Conservation (phyloP, 2,113 vertebrate species). For the Xiphophorus couchianus region DNA sequence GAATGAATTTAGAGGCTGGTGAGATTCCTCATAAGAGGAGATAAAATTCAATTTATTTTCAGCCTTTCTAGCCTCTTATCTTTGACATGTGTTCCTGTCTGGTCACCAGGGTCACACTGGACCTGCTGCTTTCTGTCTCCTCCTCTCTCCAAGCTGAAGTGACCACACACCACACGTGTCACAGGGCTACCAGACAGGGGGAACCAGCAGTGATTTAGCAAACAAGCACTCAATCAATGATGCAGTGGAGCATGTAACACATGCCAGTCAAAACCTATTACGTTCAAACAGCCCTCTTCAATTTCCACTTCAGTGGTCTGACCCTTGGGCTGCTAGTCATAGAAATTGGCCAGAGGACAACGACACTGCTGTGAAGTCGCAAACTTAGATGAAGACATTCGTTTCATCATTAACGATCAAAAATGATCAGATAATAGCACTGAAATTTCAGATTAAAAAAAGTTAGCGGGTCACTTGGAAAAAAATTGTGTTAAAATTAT, state of each 20-base stretch:
- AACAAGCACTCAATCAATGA: conserved; percentile 91
- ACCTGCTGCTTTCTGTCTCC: conserved; percentile 14
- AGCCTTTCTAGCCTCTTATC: background rate
- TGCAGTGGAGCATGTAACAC: conserved; percentile 86
- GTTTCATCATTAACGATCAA: background rate
- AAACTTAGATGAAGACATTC: conserved; percentile 2
- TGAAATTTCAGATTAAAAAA: background rate
- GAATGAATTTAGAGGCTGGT: conserved; percentile 39
- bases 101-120: conserved; percentile 17
- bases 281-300: conserved; percentile 84
- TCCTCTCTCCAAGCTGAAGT: conserved; percentile 56
- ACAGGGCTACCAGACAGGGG: conserved; percentile 77
- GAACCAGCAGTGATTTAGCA: conserved; percentile 90
- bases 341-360: conserved; percentile 81
- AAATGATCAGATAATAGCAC: background rate
- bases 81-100: conserved; percentile 23
- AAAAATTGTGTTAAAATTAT: background rate
- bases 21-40: conserved; percentile 20
- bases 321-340: conserved; percentile 84
- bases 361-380: conserved; percentile 60
- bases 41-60: conserved; percentile 4
- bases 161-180: conserved; percentile 81
- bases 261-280: conserved; percentile 92
- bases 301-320: conserved; percentile 86
- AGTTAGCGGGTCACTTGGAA: background rate